phyloP scores from a whole-genome alignment of 1,140 invertebrate genomes.

The Idris sp. region DNA sequence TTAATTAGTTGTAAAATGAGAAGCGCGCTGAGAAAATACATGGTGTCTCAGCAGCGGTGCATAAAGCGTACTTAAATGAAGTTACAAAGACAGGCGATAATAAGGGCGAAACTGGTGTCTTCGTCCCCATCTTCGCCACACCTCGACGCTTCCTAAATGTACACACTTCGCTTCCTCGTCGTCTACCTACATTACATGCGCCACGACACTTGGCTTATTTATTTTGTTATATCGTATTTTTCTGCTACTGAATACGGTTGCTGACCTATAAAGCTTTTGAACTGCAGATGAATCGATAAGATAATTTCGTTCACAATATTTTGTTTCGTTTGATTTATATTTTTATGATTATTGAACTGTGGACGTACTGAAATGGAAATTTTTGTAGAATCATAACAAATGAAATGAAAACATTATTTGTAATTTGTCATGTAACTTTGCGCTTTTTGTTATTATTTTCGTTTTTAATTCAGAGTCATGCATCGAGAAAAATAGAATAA shows the following conservation, averaged over 20 bases:
- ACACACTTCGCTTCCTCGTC: conserved; percentile 41
- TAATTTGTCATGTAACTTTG: too few relatives aligned
- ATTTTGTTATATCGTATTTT: conserved; percentile 31
- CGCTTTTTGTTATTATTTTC: too few relatives aligned
- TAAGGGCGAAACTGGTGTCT: conserved; percentile 53
- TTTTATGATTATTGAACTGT: too few relatives aligned
- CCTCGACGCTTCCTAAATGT: conserved; percentile 51
- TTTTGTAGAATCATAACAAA: too few relatives aligned
- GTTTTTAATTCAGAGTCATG: too few relatives aligned
- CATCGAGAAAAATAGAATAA: too few relatives aligned
- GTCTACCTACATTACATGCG: conserved; percentile 26
- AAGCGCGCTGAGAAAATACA: conserved; percentile 24
- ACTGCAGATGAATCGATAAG: neutral
- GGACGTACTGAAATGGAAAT: too few relatives aligned
- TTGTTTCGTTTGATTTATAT: too few relatives aligned
- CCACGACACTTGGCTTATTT: conserved; percentile 38
- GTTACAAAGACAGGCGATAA: conserved; percentile 59
- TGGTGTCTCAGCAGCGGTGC: conserved; percentile 43
- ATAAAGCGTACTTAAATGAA: conserved; percentile 55
- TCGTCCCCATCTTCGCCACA: conserved; percentile 40
- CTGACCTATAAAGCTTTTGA: conserved; percentile 17
- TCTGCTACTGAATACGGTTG: neutral
- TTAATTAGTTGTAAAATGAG: conserved; percentile 49
- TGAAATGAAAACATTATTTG: too few relatives aligned
- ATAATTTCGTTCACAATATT: too few relatives aligned